Base-by-base conservation (phyloP, 92 coral and sea anemone genomes). In the Micromussa lordhowensis region DNA sequence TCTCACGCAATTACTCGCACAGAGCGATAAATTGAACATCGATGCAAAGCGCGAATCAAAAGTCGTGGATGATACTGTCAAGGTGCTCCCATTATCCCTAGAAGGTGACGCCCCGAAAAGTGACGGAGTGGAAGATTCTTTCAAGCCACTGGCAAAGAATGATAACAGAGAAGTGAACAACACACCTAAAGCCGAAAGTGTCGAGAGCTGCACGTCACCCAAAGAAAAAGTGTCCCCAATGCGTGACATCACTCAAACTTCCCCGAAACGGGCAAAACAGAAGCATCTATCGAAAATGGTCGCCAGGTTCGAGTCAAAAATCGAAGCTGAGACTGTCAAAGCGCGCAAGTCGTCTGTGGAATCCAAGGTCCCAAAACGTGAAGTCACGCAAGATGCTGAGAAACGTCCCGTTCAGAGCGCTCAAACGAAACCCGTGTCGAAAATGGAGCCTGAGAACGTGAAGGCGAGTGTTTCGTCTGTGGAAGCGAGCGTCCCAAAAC, bases 381-480 rank as follows among this genome's bases (percentile, higher is more conserved):
- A 28, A 3, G 72, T 68, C 28, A 69, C 59, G 9, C 64, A 82
- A 5, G 3, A 70, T 26, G 35, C 0, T 1, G 8, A 68, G 30
- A 12, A 68, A n/a, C 59, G 9, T 28, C 44, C 77, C 4, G 59
- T 34, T 28, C 53, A 82, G 70, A n/a, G 35, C 26, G 24, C 0
- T 61, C 34, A 80, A 11, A n/a, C 57, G 71, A 30, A 80, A 61
- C 55, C 74, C 12, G 24, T 24, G 17, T 31, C 58, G 61, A 40
- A 82, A 49, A 48, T 73, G 3, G 54, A 11, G 2, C 55, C 24
- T 21, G 66, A 63, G 59, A 32, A 21, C 48, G 96, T 89, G 51
- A 48, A 54, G 8, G 87, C 84, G 55, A 63, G 61, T 58, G 63
- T 70, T 2, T 85, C 69, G 49, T 74, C 80, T 55, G 61, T 55